phyloP scores from a whole-genome alignment of 2,888 invertebrate species.

The Oscheius sp. region DNA sequence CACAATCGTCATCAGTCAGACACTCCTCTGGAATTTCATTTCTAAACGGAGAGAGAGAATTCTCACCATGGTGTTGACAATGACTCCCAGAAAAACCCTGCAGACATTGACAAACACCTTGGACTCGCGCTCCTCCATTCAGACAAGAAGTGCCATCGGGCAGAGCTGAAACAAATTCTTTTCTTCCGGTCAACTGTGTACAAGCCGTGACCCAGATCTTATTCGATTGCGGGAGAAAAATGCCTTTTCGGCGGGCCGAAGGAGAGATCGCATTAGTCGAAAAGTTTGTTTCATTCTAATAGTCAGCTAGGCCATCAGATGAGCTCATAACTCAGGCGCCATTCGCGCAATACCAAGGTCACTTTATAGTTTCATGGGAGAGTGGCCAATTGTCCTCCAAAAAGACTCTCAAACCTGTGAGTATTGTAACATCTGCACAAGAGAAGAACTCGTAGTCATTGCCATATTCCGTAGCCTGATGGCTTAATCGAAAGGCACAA shows the following conservation, averaged over 20 bases:
- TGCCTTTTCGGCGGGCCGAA: neutral
- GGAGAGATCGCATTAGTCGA: neutral
- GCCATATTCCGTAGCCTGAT: constrained; percentile 91
- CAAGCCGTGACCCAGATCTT: constrained; percentile 21
- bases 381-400: too few species aligned
- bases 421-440: constrained; percentile 82
- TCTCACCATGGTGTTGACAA: constrained; percentile 79
- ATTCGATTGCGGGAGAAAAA: constrained; percentile 4
- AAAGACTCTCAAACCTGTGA: constrained; percentile 39
- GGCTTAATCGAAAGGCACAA: constrained; percentile 86
- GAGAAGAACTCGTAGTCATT: constrained; percentile 89
- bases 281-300: too few species aligned
- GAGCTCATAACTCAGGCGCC: constrained; percentile 10
- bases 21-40: constrained; percentile 81
- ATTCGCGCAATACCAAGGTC: neutral
- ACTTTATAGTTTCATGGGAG: too few species aligned
- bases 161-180: constrained; percentile 35
- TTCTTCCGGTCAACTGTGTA: constrained; percentile 21
- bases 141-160: constrained; percentile 84
- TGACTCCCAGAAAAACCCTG: constrained; percentile 80
- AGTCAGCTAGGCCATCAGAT: neutral
- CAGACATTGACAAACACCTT: constrained; percentile 70
- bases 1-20: constrained; percentile 84
- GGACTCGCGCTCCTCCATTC: constrained; percentile 77
- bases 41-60: neutral